These are phyloP conservation scores for Atethmia centrago DNA, from an alignment of 2,888 invertebrate species.

Conservation along the genomic window DNA sequence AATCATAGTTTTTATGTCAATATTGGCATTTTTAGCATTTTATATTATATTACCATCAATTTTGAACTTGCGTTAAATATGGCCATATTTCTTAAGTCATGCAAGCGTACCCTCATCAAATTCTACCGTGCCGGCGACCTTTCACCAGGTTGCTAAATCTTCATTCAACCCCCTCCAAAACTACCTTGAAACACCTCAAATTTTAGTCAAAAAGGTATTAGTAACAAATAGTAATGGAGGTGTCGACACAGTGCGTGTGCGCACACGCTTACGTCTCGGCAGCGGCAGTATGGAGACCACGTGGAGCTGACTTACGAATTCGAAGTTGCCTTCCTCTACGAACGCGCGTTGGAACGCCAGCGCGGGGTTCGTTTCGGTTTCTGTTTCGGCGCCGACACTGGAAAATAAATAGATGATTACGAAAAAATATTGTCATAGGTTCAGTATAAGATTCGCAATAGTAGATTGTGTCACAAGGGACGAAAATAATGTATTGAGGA, in stretches of 20 bases:
- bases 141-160: background rate
- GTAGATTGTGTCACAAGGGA: too few relatives aligned
- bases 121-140: slow-evolving; percentile 2
- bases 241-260: slow-evolving; percentile 29
- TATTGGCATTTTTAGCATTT: background rate
- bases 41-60: background rate
- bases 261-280: slow-evolving; percentile 42
- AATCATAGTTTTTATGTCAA: background rate
- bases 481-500: too few relatives aligned
- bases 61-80: background rate
- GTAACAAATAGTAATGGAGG: slow-evolving; percentile 31
- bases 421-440: background rate
- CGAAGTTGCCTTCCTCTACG: slow-evolving; percentile 87
- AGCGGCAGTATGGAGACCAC: slow-evolving; percentile 84
- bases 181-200: background rate
- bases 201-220: slow-evolving; percentile 32
- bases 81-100: slow-evolving; percentile 5
- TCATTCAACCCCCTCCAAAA: background rate
- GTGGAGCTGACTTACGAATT: slow-evolving; percentile 90
- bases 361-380: slow-evolving; percentile 63
- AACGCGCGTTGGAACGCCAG: slow-evolving; percentile 78
- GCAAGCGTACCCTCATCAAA: slow-evolving; percentile 20
- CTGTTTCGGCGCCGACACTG: slow-evolving; percentile 67
- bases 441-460: background rate
- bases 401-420: background rate